A percentile compares a stretch with the other conserved stretches of the same genome.
Conservation (phyloP, 2,888 invertebrate species). For the Plebejus argus region DNA sequence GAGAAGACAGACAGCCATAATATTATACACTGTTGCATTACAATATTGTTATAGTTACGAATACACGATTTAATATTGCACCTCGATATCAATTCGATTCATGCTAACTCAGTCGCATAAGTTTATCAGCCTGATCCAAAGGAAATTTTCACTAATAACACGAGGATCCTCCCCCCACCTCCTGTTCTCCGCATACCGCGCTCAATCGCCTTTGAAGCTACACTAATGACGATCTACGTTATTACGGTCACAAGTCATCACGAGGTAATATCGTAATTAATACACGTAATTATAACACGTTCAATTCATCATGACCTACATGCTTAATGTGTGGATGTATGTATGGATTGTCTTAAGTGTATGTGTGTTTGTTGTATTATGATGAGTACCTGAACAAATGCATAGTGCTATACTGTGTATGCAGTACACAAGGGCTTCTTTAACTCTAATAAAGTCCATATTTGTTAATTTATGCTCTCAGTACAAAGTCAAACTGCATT, state of each 20-base stretch:
- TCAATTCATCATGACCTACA: neutral
- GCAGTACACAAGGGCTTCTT: too few relatives aligned
- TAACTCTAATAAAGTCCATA: too few relatives aligned
- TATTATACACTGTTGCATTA: too few relatives aligned
- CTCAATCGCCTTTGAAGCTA: neutral
- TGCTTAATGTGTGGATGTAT: neutral
- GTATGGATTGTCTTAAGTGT: neutral
- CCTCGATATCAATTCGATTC: neutral
- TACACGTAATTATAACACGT: constrained; percentile 7
- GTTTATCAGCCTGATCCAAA: neutral
- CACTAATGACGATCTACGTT: neutral
- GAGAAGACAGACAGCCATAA: too few relatives aligned
- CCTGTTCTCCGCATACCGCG: neutral
- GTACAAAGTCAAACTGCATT: too few relatives aligned
- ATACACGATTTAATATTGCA: too few relatives aligned
- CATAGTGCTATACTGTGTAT: too few relatives aligned
- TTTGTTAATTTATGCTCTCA: too few relatives aligned
- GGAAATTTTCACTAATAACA: neutral
- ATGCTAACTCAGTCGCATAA: neutral
- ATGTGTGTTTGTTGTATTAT: neutral
- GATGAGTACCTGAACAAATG: too few relatives aligned
- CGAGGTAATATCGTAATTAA: constrained; percentile 3
- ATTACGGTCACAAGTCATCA: constrained; percentile 5
- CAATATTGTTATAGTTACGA: too few relatives aligned
- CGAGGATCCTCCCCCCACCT: neutral